Evolutionary conservation across 2,888 invertebrate genomes (phyloP).

Genomic region (Strigamia transsilvanica): DNA sequence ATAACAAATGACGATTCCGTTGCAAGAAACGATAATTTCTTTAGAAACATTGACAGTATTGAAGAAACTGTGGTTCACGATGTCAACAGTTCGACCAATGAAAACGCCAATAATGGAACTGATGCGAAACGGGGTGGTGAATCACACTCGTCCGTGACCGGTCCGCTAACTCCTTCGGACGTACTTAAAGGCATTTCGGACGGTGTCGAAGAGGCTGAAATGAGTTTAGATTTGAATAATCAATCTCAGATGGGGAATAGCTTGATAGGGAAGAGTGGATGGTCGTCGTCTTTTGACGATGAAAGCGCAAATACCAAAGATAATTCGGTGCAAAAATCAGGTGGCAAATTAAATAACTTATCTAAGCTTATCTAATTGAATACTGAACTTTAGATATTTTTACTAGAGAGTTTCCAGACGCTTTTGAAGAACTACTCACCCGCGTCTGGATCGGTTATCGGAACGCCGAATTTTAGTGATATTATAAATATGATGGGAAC

Average conservation of each 20-base stretch:
- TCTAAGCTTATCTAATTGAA: not conserved
- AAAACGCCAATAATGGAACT: not conserved
- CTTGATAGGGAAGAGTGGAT: constrained; percentile 57
- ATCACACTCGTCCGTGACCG: not conserved
- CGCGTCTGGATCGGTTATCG: constrained; percentile 49
- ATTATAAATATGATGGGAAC: constrained; percentile 34
- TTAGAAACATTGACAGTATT: not conserved
- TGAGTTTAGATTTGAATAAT: constrained; percentile 51
- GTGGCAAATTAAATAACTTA: not conserved
- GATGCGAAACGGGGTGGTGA: not conserved
- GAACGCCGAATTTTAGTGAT: constrained; percentile 56
- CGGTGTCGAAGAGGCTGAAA: constrained; percentile 52
- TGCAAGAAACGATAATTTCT: not conserved
- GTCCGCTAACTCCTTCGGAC: constrained; percentile 21
- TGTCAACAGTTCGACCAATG: not conserved
- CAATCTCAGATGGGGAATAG: constrained; percentile 57
- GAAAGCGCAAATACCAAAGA: constrained; percentile 25
- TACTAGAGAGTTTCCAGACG: constrained; percentile 55
- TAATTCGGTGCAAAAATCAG: constrained; percentile 10
- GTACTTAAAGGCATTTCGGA: constrained; percentile 43
- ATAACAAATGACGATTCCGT: not conserved
- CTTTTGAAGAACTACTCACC: constrained; percentile 55
- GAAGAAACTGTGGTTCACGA: constrained; percentile 51
- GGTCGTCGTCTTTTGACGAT: constrained; percentile 59
- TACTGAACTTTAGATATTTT: not conserved